These are phyloP conservation scores for Stomatorhinus walkeri DNA, from an alignment of 2,797 vertebrate species.

Conservation along the genomic window DNA sequence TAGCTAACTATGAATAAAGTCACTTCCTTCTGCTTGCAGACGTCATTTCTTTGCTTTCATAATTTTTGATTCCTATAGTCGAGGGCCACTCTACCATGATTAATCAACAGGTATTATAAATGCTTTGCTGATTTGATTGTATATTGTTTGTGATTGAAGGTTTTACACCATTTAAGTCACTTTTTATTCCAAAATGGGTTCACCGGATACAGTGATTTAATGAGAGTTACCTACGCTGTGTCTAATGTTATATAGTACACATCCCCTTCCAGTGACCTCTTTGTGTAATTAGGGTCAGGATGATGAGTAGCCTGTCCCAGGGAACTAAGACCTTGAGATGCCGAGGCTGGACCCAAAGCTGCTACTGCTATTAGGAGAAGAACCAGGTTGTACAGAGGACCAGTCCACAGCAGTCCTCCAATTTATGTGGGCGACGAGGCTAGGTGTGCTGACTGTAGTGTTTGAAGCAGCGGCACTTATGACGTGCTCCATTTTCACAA, in stretches of 20 bases:
- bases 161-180: neutral
- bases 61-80: neutral
- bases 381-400: neutral
- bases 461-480: neutral
- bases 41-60: neutral
- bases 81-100: neutral
- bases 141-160: neutral
- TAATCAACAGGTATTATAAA: slow-evolving; percentile 3
- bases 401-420: neutral
- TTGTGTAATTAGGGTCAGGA: neutral
- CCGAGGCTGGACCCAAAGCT: neutral
- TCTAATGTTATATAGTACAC: neutral
- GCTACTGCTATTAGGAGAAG: neutral
- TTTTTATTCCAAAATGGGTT: neutral
- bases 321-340: neutral
- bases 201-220: neutral
- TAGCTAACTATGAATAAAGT: neutral
- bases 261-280: neutral
- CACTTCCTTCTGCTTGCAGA: neutral
- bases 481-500: neutral
- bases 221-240: neutral
- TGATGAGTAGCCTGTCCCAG: neutral
- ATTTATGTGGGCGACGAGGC: neutral
- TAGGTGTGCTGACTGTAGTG: neutral
- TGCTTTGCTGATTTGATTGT: neutral